phyloP scores from a whole-genome alignment of 2,113 vertebrate species.

The Anarrhichthys ocellatus region DNA sequence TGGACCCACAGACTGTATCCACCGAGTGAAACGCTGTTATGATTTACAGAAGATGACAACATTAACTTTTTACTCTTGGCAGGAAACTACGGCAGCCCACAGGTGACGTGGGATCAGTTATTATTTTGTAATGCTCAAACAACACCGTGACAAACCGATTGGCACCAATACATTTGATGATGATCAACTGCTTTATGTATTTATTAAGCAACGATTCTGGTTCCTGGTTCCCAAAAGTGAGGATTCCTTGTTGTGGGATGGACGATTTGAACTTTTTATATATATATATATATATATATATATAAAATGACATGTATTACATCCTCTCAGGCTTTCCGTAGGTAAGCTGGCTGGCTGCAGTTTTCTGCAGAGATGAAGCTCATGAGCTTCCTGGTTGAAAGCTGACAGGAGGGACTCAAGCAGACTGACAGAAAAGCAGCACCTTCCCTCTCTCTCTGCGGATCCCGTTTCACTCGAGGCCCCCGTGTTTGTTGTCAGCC shows the following conservation, averaged over 20 bases:
- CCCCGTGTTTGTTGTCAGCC: conserved; percentile 71
- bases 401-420: neutral
- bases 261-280: no score
- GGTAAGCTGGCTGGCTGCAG: neutral
- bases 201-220: no score
- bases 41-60: no score
- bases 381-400: neutral
- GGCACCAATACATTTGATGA: no score
- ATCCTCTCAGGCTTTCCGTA: neutral
- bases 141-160: no score
- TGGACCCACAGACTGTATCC: no score
- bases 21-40: no score
- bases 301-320: neutral
- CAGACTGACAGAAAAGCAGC: conserved; percentile 8
- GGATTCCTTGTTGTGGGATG: neutral
- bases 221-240: neutral
- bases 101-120: no score
- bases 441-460: neutral
- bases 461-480: conserved; percentile 57
- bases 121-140: no score
- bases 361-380: neutral
- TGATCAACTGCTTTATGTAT: neutral
- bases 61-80: no score
- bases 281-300: no score
- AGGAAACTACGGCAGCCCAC: no score